Percentiles rank a stretch among this genome's conserved stretches.
phyloP scores from a whole-genome alignment of 2,888 invertebrate species.

The Suillia variegata region DNA sequence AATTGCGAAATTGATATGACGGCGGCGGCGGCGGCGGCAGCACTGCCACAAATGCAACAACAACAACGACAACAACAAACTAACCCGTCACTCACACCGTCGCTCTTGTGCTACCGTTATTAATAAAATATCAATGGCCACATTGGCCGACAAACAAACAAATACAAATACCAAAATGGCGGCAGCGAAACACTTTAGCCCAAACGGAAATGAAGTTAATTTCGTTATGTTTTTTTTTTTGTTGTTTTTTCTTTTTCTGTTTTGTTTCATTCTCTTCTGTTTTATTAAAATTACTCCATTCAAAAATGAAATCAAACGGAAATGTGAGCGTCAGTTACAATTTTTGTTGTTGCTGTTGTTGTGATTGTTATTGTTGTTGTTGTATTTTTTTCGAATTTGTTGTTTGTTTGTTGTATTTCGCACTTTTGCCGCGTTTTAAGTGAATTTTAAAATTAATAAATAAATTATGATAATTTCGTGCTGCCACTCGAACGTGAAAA shows the following conservation, averaged over 20 bases:
- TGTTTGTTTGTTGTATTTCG: slow-evolving; percentile 14
- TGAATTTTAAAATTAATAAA: slow-evolving; percentile 31
- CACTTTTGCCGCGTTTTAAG: slow-evolving; percentile 18
- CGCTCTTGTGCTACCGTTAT: no score
- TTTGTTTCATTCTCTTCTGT: slow-evolving; percentile 31
- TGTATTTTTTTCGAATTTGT: no score
- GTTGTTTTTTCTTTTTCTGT: slow-evolving; percentile 40
- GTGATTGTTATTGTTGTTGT: neutral
- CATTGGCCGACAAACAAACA: no score
- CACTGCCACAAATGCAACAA: no score
- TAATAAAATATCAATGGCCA: no score
- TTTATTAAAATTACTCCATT: neutral
- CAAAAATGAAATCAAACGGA: no score
- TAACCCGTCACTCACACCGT: no score
- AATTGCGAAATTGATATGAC: neutral
- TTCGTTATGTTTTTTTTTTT: slow-evolving; percentile 40
- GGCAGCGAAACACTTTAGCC: slow-evolving; percentile 16
- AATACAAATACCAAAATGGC: neutral
- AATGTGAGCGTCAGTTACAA: neutral
- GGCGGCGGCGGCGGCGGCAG: no score
- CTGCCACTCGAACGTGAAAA: slow-evolving; percentile 36
- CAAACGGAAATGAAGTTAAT: slow-evolving; percentile 43
- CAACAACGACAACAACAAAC: no score
- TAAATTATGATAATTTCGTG: slow-evolving; percentile 42
- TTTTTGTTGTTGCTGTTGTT: neutral